A percentile compares a stretch with the other conserved stretches of the same genome.
phyloP scores from a whole-genome alignment of 2,888 invertebrate species.

The Torymus auratus region DNA sequence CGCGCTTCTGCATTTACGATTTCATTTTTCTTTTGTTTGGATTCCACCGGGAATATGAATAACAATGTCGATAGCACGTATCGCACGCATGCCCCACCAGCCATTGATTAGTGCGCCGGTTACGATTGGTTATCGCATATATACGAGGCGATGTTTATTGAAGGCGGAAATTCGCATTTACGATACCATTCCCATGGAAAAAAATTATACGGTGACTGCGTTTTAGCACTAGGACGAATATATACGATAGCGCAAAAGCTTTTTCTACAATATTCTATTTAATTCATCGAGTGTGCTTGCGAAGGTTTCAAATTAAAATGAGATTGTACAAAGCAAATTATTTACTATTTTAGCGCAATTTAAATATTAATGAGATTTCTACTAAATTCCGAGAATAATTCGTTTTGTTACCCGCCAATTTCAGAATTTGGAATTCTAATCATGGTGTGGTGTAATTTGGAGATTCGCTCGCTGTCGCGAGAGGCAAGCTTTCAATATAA shows the following conservation, averaged over 20 bases:
- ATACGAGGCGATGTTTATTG: not conserved
- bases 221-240: not conserved
- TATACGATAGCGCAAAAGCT: not conserved
- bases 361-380: too few relatives aligned
- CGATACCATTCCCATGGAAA: not conserved
- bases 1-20: too few relatives aligned
- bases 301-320: too few relatives aligned
- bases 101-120: slow-evolving; percentile 4
- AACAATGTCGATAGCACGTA: not conserved
- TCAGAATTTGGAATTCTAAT: too few relatives aligned
- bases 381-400: too few relatives aligned
- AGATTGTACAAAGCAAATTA: too few relatives aligned
- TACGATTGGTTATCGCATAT: too few relatives aligned
- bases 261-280: not conserved
- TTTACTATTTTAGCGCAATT: too few relatives aligned
- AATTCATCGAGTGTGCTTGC: too few relatives aligned
- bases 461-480: too few relatives aligned
- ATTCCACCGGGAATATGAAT: slow-evolving; percentile 3
- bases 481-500: not conserved
- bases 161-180: not conserved
- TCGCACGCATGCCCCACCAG: not conserved
- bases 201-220: slow-evolving; percentile 24
- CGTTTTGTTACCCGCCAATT: too few relatives aligned
- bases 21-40: not conserved
- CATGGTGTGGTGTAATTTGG: too few relatives aligned